Conservation (phyloP, 2,888 invertebrate genomes). For the Blomia tropicalis region DNA sequence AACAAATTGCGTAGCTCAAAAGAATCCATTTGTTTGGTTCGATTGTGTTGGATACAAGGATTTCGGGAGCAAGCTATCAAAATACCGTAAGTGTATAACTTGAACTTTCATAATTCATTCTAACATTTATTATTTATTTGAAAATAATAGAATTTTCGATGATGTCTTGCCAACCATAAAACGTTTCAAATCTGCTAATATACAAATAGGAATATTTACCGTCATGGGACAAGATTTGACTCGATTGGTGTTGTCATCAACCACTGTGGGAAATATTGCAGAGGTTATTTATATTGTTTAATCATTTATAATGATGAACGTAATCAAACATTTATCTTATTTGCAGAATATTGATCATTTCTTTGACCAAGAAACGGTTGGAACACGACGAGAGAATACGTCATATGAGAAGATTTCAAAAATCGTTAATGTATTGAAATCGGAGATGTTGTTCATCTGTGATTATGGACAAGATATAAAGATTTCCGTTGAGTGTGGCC, state of each 20-base stretch:
- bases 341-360: neutral
- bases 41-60: neutral
- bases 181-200: neutral
- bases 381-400: neutral
- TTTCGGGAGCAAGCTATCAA: neutral
- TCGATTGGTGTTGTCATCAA: neutral
- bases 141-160: neutral
- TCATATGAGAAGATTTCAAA: neutral
- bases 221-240: neutral
- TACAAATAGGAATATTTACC: neutral
- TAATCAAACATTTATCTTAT: neutral
- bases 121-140: neutral
- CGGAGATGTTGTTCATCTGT: neutral
- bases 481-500: neutral
- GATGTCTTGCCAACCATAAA: neutral
- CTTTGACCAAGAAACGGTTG: neutral
- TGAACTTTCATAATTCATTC: neutral
- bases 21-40: neutral
- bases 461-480: neutral
- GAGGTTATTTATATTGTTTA: too few species aligned
- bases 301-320: neutral
- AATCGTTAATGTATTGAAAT: neutral
- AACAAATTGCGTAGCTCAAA: neutral
- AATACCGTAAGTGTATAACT: neutral
- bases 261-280: neutral